Evolutionary conservation across 2,888 invertebrate species (phyloP).

Genomic region (Zootermopsis nevadensis): DNA sequence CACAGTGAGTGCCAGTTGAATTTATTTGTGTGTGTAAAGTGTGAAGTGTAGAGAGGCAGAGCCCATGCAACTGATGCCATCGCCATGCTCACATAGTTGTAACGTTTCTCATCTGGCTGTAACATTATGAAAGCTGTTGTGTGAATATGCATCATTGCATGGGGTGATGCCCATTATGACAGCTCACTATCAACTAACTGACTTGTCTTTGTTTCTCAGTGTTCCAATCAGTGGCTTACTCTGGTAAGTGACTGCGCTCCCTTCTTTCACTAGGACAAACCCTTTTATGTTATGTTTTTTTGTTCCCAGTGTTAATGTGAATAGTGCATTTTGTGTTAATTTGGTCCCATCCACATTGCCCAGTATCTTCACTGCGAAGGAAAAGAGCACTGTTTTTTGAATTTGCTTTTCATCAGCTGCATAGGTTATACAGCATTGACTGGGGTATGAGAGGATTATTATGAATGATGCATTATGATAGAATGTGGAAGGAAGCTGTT

Average conservation of each 20-base stretch:
- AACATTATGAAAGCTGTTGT: not conserved
- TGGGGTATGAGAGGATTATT: too few relatives aligned
- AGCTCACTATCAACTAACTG: constrained; percentile 60
- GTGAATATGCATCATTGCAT: not conserved
- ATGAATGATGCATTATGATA: too few relatives aligned
- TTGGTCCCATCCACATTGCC: not conserved
- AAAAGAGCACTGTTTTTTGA: too few relatives aligned
- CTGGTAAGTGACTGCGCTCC: constrained; percentile 80
- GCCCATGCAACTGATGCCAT: not conserved
- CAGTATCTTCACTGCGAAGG: too few relatives aligned
- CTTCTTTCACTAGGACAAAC: constrained; percentile 14
- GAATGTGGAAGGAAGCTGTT: too few relatives aligned
- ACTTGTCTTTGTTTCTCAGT: constrained; percentile 73
- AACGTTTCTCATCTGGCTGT: too few relatives aligned
- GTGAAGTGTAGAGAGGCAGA: not conserved
- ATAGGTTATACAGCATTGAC: too few relatives aligned
- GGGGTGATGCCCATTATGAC: not conserved
- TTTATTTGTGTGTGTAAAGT: not conserved
- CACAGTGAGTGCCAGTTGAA: constrained; percentile 83
- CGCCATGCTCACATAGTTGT: too few relatives aligned
- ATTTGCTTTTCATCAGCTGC: too few relatives aligned
- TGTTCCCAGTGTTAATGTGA: constrained; percentile 21
- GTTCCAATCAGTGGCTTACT: constrained; percentile 97
- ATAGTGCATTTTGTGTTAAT: not conserved
- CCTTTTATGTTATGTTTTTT: constrained; percentile 2